These are phyloP conservation scores for Choloepus hoffmanni DNA, from an alignment of 2,113 vertebrate species.

Conservation along the genomic window DNA sequence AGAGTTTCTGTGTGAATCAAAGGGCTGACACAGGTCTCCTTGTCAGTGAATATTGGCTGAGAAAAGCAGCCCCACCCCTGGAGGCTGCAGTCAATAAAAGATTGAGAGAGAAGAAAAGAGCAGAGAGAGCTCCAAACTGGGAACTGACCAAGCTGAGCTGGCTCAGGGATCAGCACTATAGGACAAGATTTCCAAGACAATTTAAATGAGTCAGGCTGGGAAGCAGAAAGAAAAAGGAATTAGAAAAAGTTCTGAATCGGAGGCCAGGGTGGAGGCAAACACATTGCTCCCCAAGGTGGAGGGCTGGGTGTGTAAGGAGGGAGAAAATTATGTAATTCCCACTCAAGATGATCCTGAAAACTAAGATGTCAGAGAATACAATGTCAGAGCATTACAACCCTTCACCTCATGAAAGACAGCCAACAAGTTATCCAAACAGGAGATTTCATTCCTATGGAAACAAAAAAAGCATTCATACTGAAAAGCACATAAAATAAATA, in stretches of 20 bases:
- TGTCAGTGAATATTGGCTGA: neutral
- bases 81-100: neutral
- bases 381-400: neutral
- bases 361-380: neutral
- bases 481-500: neutral
- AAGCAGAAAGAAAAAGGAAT: no score
- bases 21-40: neutral
- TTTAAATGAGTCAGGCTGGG: no score
- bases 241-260: neutral
- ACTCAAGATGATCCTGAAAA: neutral
- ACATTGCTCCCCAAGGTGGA: neutral
- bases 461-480: neutral
- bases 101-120: neutral
- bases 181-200: neutral
- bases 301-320: neutral
- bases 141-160: neutral
- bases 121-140: neutral
- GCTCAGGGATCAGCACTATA: neutral
- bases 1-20: neutral
- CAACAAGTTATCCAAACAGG: neutral
- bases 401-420: neutral
- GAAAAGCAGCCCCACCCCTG: neutral
- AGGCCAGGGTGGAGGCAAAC: neutral
- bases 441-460: neutral
- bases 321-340: neutral